These are phyloP conservation scores for Protonibea diacanthus DNA, from an alignment of 2,797 vertebrate species.

Conservation along the genomic window DNA sequence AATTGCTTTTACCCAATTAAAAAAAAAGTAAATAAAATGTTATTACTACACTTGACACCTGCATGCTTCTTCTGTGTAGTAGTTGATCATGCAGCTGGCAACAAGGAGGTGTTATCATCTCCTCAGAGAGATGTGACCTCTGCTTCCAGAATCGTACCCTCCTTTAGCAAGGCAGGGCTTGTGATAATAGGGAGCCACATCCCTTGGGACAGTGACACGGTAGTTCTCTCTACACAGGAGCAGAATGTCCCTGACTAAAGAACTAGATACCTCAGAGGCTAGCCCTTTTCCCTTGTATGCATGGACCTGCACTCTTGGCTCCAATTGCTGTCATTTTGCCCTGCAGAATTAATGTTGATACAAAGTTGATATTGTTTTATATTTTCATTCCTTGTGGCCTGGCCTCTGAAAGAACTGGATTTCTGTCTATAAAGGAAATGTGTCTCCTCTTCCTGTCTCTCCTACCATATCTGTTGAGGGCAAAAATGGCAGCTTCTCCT, in stretches of 20 bases:
- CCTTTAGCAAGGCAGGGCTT: not conserved
- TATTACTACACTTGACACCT: not conserved
- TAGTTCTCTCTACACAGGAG: not conserved
- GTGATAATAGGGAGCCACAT: slow-evolving; percentile 1
- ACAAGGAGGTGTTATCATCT: not conserved
- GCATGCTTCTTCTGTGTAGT: not conserved
- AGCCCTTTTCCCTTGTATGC: not conserved
- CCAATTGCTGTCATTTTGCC: not conserved
- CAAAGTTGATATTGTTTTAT: not conserved
- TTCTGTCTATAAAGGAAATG: not conserved
- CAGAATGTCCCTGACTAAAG: not conserved
- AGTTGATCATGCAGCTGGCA: not conserved
- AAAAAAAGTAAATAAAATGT: not conserved
- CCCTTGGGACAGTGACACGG: not conserved
- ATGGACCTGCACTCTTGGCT: not conserved
- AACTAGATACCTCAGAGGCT: not conserved
- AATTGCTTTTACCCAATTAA: not conserved
- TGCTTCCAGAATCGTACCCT: slow-evolving; percentile 4
- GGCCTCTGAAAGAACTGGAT: not conserved
- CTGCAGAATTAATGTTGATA: not conserved
- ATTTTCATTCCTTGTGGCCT: not conserved
- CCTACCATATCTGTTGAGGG: slow-evolving; percentile 6
- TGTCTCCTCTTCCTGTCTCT: not conserved
- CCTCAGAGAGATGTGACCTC: not conserved
- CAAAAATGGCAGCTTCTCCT: not conserved